These are phyloP conservation scores for Gryllus bimaculatus DNA, from an alignment of 1,140 invertebrate genomes.

Conservation along the genomic window DNA sequence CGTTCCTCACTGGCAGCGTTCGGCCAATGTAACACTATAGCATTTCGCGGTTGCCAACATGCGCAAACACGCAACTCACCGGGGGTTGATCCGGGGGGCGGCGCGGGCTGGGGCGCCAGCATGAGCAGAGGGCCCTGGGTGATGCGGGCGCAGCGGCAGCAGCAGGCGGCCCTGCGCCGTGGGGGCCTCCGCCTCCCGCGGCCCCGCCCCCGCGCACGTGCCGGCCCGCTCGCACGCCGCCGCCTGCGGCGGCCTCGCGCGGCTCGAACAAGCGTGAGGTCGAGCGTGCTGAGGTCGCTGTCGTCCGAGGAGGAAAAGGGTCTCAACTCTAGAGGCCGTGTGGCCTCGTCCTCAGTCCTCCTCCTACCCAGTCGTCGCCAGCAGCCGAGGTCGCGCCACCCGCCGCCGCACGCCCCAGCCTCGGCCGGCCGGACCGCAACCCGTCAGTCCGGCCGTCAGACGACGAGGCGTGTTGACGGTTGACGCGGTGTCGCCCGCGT, in stretches of 20 bases:
- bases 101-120: neutral
- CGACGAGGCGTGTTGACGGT: neutral
- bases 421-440: neutral
- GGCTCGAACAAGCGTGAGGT: constrained; percentile 58
- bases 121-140: neutral
- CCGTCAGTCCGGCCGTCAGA: neutral
- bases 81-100: neutral
- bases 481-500: neutral
- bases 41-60: no score
- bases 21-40: no score
- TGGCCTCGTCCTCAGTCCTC: constrained; percentile 25
- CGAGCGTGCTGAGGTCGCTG: constrained; percentile 57
- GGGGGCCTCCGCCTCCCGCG: no score
- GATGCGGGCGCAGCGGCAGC: neutral
- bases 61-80: neutral
- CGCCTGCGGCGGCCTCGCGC: constrained; percentile 35
- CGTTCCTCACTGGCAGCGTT: no score
- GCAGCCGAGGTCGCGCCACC: neutral
- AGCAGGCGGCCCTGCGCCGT: neutral
- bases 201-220: no score
- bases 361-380: constrained; percentile 3
- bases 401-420: neutral
- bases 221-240: no score
- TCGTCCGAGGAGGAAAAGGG: constrained; percentile 44
- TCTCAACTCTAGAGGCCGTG: constrained; percentile 38